A percentile compares a stretch with the other conserved stretches of the same genome.
Evolutionary conservation across 1,140 invertebrate genomes (phyloP).

Genomic region (Lepidurus arcticus): DNA sequence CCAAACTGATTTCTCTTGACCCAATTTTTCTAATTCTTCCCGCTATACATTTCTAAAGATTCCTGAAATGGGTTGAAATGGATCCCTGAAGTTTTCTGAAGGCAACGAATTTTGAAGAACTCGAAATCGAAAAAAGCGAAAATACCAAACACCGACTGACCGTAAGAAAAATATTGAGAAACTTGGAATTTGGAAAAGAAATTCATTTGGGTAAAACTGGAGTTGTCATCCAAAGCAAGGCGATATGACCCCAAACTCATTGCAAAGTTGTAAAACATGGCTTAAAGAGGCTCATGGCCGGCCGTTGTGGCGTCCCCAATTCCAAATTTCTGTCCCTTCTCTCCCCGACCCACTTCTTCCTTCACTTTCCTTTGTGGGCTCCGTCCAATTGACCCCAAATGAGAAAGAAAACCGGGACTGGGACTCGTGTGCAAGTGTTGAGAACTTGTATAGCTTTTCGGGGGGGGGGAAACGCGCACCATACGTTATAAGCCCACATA

Average conservation of each 20-base stretch:
- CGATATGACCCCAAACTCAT: neutral
- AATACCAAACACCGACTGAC: neutral
- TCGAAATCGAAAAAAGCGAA: neutral
- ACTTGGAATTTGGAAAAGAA: neutral
- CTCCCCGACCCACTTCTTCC: constrained; percentile 9
- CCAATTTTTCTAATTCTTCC: too few species aligned
- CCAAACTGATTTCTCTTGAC: too few species aligned
- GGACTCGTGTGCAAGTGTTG: neutral
- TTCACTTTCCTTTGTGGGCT: constrained; percentile 21
- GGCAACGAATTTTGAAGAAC: too few species aligned
- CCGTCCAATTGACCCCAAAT: constrained; percentile 18
- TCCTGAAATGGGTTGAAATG: too few species aligned
- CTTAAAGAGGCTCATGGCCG: constrained; percentile 3
- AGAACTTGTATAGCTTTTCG: neutral
- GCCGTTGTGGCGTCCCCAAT: neutral
- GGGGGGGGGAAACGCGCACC: neutral
- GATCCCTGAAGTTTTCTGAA: too few species aligned
- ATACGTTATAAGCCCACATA: constrained; percentile 2
- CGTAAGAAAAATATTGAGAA: too few species aligned
- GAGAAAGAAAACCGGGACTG: constrained; percentile 11
- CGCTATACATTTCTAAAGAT: too few species aligned
- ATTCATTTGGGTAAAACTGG: neutral
- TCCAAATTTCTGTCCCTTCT: constrained; percentile 13
- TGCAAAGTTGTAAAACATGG: too few species aligned
- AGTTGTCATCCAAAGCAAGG: too few species aligned